Base-by-base conservation (phyloP, 1,140 invertebrate species). In the Trachelipus rathkii region DNA sequence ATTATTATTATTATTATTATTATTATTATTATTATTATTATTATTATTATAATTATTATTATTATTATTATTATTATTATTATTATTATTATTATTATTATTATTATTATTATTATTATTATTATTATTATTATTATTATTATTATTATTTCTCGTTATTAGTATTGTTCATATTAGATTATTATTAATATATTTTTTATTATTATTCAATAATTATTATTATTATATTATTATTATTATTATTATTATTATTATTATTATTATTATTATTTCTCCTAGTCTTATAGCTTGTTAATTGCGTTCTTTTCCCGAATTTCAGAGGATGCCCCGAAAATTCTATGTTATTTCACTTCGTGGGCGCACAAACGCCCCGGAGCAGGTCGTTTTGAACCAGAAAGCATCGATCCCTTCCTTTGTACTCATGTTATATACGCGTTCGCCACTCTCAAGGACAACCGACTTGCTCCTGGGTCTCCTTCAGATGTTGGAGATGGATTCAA, bases 281-380 rank as follows among this genome's bases (percentile, higher is more conserved):
- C 4, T 13, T 4, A 60, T 60, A 60, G 50, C 8, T 60, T 2
- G 50, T 60, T 1, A 60, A 60, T 3, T 50, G 8, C 19, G 2
- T 8, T 15, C 50, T 60, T 60, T 15, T 8, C 50, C 1, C 19
- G 19, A 60, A 13, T 60, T 60, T 60, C 78, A 82, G 81, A 71
- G 24, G 79, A 81, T 50, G 78, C 79, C 10, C 81, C 93, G 0
- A 92, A 93, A 86, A 90, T 95, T 0, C 90, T 97, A 80, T 98
- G 96, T 84, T 98, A 97, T 83, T 88, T 95, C 84, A 96, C 96
- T 1, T 96, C 93, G 81, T 97, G 95, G 95, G 94, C 95, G 0
- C 89, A 92, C 77, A 96, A 95, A 84, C 87, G 95, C 69, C 91
- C 94, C 0, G 92, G 92, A 66, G 88, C 89, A 24, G 95, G 94